Base-by-base conservation (phyloP, 2,888 invertebrate species). In the Poecilus cupreus region DNA sequence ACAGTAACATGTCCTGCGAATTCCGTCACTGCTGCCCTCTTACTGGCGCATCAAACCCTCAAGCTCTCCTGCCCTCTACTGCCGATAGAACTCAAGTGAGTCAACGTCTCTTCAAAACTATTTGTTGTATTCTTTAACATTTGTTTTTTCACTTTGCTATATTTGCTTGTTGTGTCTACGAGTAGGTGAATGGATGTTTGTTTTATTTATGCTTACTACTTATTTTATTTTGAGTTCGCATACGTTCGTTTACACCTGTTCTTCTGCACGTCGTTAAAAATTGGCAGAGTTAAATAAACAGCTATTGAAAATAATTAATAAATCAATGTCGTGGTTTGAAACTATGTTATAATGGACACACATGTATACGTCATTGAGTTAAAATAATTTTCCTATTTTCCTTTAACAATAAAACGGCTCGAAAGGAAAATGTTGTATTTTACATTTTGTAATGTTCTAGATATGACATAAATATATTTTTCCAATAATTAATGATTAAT, bases 11-110 rank as follows among this genome's bases (percentile, higher is more conserved):
- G 32, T 49, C 68, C 70, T 4, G 64, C 68, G 18, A 79, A 79
- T 70, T 79, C 79, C 18, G 46, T 79, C 26, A 79, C 79, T 2
- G 79, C 79, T 11, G 79, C 70, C 8, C 13, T 79, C 3, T 37
- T 79, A 6, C 49, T 79, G 22, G 79, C 79, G 0, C 79, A 79
- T 70, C 79, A 79, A 16, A 70, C 51, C 2, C 70, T 79, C 16
- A 79, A 79, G 32, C 26, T 79, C 37, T 79, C 79, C 10, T 79
- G 79, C 24, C 79, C 79, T 1, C 37, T 79, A 16, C 46, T 79
- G 26, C 79, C 79, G 18, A 79, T 79, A 18, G 79, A 79, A 70
- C 18, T 79, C 13, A 70, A 37, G 79, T 79, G 32, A 79, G 79
- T 68, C 13, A 64, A n/a, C n/a, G n/a, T n/a, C n/a, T 8, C 24